Evolutionary conservation across 2,113 vertebrate genomes (phyloP).

Genomic region (Tor tambroides): DNA sequence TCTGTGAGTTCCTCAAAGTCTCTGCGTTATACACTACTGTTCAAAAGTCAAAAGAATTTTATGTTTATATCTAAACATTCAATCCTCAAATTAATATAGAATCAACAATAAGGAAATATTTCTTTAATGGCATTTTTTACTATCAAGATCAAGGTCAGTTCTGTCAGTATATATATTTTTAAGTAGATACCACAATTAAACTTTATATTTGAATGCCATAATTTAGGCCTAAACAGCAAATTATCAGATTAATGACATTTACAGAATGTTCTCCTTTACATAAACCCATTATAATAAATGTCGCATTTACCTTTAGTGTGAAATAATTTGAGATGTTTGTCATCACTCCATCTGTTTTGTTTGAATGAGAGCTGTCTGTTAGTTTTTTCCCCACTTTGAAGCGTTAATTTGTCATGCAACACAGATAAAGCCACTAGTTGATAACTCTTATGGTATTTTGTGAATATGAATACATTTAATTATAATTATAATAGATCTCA

Average conservation of each 20-base stretch:
- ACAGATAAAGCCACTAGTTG: neutral
- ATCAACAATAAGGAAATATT: neutral
- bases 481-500: neutral
- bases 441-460: neutral
- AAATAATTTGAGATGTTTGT: neutral
- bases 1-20: constrained; percentile 81
- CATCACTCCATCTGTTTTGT: neutral
- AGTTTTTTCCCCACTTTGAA: neutral
- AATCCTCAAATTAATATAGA: too few species aligned
- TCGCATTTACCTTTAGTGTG: neutral
- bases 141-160: too few species aligned
- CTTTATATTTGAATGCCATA: too few species aligned
- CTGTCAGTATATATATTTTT: neutral
- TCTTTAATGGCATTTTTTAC: neutral
- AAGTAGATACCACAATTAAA: too few species aligned
- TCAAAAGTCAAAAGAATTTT: too few species aligned
- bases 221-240: too few species aligned
- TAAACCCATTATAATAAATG: neutral
- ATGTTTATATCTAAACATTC: too few species aligned
- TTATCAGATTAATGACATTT: neutral
- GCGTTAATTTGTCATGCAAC: neutral
- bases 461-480: neutral
- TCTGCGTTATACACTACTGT: too few species aligned
- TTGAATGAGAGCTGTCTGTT: neutral
- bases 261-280: neutral